Conservation (phyloP, 2,797 vertebrate genomes). For the Knipowitschia caucasica region DNA sequence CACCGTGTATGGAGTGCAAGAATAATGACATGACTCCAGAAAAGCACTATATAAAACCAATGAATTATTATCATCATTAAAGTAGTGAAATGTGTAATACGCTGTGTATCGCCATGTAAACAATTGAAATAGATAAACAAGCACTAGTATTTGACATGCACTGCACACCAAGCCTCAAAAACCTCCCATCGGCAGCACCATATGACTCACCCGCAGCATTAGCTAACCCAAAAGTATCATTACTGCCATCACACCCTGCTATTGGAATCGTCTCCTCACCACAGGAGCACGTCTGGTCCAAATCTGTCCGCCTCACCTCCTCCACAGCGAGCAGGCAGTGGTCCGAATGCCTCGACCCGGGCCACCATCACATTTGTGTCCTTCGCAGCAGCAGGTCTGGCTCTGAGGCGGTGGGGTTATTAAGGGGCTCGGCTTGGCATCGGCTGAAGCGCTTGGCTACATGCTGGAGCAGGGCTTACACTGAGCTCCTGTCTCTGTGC, state of each 20-base stretch:
- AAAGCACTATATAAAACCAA: too few relatives aligned
- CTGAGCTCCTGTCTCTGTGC: conserved; percentile 48
- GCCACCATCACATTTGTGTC: conserved; percentile 41
- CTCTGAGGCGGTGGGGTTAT: conserved; percentile 52
- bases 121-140: too few relatives aligned
- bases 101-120: too few relatives aligned
- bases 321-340: conserved; percentile 33
- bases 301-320: conserved; percentile 34
- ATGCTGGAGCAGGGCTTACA: conserved; percentile 50
- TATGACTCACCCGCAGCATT: neutral
- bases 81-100: too few relatives aligned
- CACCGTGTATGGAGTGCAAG: too few relatives aligned
- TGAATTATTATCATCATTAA: too few relatives aligned
- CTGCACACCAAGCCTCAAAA: neutral
- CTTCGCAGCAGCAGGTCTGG: conserved; percentile 55
- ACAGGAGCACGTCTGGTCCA: conserved; percentile 28
- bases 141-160: neutral
- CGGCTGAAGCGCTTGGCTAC: conserved; percentile 56
- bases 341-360: conserved; percentile 37
- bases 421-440: conserved; percentile 65
- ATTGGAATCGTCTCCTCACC: conserved; percentile 15
- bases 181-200: neutral
- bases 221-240: neutral
- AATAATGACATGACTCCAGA: too few relatives aligned
- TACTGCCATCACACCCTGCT: neutral